Conservation (phyloP, 2,113 vertebrate genomes). For the Herpetotheres cachinnans region DNA sequence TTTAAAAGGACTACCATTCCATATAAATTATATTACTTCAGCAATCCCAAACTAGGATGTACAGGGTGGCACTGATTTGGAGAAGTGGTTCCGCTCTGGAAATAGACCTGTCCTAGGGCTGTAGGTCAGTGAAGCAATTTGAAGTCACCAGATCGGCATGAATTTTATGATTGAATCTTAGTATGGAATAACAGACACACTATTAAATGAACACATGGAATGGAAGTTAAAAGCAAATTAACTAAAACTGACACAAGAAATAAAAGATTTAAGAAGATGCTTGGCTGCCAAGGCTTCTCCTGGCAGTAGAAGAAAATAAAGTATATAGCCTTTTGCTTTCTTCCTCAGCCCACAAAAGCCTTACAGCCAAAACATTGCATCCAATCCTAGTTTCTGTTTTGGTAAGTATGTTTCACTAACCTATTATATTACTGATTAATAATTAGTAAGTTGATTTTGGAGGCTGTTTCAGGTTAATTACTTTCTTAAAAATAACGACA, state of each 20-base stretch:
- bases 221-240: neutral
- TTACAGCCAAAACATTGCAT: neutral
- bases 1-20: neutral
- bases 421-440: neutral
- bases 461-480: constrained; percentile 4
- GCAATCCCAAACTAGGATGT: neutral
- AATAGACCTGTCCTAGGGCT: neutral
- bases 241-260: neutral
- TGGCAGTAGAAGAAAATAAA: neutral
- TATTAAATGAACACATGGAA: neutral
- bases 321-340: neutral
- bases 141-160: neutral
- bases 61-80: neutral
- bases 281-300: neutral
- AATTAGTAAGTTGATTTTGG: neutral
- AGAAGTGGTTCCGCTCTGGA: neutral
- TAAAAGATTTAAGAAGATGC: neutral
- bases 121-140: neutral
- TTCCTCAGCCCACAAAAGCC: neutral
- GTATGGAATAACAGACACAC: neutral
- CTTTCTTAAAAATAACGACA: neutral
- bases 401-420: neutral
- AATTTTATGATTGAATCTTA: neutral
- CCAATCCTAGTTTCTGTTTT: neutral
- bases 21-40: neutral